Percentiles rank a stretch among this genome's conserved stretches.
These are phyloP conservation scores for Pygoscelis antarcticus DNA, from an alignment of 2,113 vertebrate species.

Conservation along the genomic window DNA sequence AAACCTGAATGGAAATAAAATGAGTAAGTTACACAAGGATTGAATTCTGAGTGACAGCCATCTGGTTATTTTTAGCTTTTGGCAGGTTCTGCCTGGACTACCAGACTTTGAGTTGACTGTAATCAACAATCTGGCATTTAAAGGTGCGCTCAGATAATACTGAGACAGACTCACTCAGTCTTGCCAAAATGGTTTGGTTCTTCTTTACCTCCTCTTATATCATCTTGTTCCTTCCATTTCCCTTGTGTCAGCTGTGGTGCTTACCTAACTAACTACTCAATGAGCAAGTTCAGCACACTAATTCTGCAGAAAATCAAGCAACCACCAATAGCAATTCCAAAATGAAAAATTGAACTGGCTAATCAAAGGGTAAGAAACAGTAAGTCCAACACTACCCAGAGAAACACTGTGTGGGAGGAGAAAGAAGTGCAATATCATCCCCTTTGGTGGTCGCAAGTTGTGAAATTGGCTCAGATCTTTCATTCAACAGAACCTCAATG, in stretches of 20 bases:
- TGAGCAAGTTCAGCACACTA: neutral
- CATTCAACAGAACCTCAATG: neutral
- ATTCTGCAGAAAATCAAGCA: neutral
- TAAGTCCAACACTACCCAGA: neutral
- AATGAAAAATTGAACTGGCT: neutral
- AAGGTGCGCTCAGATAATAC: neutral
- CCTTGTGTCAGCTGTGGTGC: neutral
- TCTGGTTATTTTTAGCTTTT: neutral
- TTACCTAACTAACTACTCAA: neutral
- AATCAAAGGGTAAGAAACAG: neutral
- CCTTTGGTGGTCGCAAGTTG: neutral
- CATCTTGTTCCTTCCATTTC: neutral
- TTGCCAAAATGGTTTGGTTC: neutral
- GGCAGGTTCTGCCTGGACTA: neutral
- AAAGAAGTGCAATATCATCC: neutral
- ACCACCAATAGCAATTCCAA: neutral
- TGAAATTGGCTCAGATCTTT: neutral
- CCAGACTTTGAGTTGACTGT: neutral
- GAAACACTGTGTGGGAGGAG: neutral
- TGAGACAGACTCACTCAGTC: neutral
- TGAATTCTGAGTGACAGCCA: neutral
- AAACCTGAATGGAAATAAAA: neutral
- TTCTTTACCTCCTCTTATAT: neutral
- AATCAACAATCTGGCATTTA: neutral
- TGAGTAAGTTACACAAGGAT: neutral